Base-by-base conservation (phyloP, 2,888 invertebrate genomes). In the Rhamnusium bicolor region DNA sequence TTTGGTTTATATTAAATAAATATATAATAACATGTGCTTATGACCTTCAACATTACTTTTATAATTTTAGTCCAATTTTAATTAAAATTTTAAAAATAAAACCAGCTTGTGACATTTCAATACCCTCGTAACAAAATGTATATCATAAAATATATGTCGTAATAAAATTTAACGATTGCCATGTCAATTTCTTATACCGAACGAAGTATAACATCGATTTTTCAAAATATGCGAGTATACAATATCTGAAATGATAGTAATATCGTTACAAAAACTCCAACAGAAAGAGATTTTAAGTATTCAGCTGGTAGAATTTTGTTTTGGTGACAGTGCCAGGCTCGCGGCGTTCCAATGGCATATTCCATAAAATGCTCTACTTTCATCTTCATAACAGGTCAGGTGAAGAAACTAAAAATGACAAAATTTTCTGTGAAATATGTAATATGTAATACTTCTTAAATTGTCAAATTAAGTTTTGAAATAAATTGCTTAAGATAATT, bases 301-400 rank as follows among this genome's bases (percentile, higher is more conserved):
- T 27, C 46, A 14, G 40, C 19, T 40, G 27, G 40, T 10, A 56
- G 66, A 63, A 54, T 69, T 71, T 63, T 78, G 75, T 75, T 74
- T 69, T 72, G 60, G 72, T 69, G 72, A 71, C 76, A 79, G 81
- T 82, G 66, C 82, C 82, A 79, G 82, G 79, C 80, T 80, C 81
- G 76, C 73, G 76, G 65, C 67, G 76, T 77, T 78, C 78, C 78
- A 72, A 78, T 77, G 74, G 72, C 76, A 77, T 76, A 68, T 76
- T 53, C 71, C 70, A 67, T 29, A 65, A 65, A 53, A 29, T 29
- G 14, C n/a, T 19, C 21, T 40, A 32, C 47, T 46, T 29, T 40
- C 46, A 4, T 61, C 19, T 46, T 21, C 1, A 18, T 5, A 21
- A 14, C 14, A 40, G 21, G 10, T 10, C 58, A 6, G 40, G 32